Conservation (phyloP, 2,888 invertebrate genomes). For the Tetanocera ferruginea region DNA sequence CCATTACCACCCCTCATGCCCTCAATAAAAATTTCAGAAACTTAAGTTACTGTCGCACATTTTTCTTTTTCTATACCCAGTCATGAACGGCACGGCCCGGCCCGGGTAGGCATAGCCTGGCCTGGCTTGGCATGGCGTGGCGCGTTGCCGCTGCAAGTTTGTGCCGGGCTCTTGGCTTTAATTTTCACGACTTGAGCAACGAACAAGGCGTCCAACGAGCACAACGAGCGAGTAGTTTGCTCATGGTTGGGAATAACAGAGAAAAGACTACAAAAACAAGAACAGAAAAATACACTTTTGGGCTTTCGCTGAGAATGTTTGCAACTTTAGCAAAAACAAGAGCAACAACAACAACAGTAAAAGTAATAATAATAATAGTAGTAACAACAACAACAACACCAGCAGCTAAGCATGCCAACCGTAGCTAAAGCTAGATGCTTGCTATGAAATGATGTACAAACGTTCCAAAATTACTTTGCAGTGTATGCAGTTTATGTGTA, state of each 20-base stretch:
- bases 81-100: too few relatives aligned
- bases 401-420: conserved; percentile 26
- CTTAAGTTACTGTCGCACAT: too few relatives aligned
- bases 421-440: too few relatives aligned
- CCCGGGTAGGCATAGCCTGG: too few relatives aligned
- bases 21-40: too few relatives aligned
- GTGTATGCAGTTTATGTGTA: conserved; percentile 34
- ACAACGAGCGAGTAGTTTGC: not conserved
- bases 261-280: not conserved
- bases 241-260: not conserved
- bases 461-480: conserved; percentile 9
- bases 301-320: not conserved
- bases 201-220: not conserved
- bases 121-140: too few relatives aligned
- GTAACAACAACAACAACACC: conserved; percentile 38
- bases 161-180: too few relatives aligned
- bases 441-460: not conserved
- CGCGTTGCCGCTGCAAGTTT: too few relatives aligned
- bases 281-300: not conserved
- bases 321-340: not conserved
- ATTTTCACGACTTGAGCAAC: not conserved
- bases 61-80: too few relatives aligned
- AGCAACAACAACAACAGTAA: conserved; percentile 17
- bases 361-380: not conserved
- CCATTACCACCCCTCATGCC: too few relatives aligned